Evolutionary conservation across 2,113 vertebrate genomes (phyloP), one percentile per base, ranked within the genome.

Genomic region (Lutjanus erythropterus): DNA sequence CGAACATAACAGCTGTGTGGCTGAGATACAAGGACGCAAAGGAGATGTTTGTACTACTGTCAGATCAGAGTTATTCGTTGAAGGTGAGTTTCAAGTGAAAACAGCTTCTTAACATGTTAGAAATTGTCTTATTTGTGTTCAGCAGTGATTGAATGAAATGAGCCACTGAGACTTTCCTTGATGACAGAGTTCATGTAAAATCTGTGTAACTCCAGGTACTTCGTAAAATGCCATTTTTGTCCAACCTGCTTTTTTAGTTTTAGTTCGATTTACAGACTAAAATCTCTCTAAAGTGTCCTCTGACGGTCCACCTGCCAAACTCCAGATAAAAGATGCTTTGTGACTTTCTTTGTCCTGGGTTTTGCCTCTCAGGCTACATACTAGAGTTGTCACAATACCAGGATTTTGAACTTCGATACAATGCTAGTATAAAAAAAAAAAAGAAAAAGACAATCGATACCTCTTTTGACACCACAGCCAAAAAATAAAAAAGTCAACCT

Each of bases 1-100:
- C n/a, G 65, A 47, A 77, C 64, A 41, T 49, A 56, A 50, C 39
- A 80, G 80, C 76, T 76, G 73, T 59, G 37, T 58, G 55, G 33
- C 66, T 85, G 31, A 64, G 69, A 68, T 16, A 37, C 68, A 64
- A 49, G 6, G n/a, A 61, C 27, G 44, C 5, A 41, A 52, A 3
- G 52, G 29, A 73, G 37, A 21, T 16, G 56, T 27, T 41, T 70
- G 15, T 52, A 33, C 58, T 12, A 21, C 37, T 53, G 65, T 49
- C 62, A 68, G 67, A 58, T 64, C 53, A 37, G 37, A 59, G 23
- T 37, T 52, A 41, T 56, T 25, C 56, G 27, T 56, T 50, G 42
- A 53, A 33, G 27, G 21, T 70, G 49, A 62, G 25, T 39, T 64
- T 72, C n/a, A 44, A 67, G 37, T 11, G 37, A 15, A 4, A 18